Base-by-base conservation (phyloP, 2,113 vertebrate species). In the Phyllostomus hastatus region DNA sequence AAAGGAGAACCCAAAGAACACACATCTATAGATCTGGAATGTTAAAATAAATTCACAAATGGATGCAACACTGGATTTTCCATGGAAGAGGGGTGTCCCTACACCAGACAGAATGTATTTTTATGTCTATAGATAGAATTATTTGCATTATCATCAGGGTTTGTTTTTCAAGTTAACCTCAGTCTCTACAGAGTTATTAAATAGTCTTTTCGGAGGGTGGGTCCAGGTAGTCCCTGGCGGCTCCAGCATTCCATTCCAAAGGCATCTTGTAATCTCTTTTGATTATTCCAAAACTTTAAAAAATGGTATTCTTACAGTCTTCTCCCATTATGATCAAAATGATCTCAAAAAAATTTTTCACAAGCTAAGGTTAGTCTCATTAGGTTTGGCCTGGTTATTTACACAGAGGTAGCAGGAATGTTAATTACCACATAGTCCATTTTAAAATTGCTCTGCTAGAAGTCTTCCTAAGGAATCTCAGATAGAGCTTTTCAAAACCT, bases 31-130 rank as follows among this genome's bases (percentile, higher is more conserved):
- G 41, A 79, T 78, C 31, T 90, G 41, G 41, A 94, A 94, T 87
- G 70, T 64, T 64, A 57, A 94, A 92, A 88, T 67, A 84, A 73
- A 90, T 73, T 67, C 72, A 48, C 43, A 88, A 83, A 50, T 54
- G 28, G 70, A 69, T 61, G 5, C 41, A 83, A 90, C 94, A 70
- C 50, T 91, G 70, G 33, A 33, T 64, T 94, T 93, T 82, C 20
- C 19, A 2, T 69, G 35, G 81, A 22, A n/a, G 57, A 79, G 10
- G 8, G 7, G 19, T 69, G 5, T 83, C 4, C 33, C 26, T 57
- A 87, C 20, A 82, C 31, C 31, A 87, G 5, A 61, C 4, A 92
- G 43, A 92, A 66, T 85, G 96, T 95, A 43, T 92, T 83, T 90
- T 88, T 31, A 26, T 43, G 33, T 84, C 43, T 73, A 16, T 22